Conservation (phyloP, 2,888 invertebrate species). For the Eupithecia abbreviata region DNA sequence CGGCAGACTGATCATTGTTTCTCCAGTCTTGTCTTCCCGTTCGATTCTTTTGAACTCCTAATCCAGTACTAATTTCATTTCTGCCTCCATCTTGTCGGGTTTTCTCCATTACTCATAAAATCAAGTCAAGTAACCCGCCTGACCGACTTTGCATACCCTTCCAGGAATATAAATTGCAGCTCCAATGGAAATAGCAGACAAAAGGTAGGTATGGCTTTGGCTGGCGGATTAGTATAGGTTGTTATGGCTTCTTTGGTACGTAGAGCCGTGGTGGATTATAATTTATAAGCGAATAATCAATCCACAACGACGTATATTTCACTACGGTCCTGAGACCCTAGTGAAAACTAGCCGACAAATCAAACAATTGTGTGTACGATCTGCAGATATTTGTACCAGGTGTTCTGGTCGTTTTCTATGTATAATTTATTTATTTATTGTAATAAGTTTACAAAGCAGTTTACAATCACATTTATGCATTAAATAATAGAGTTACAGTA, state of each 20-base stretch:
- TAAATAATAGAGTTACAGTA: too few relatives aligned
- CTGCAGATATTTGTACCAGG: too few relatives aligned
- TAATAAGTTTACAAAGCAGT: too few relatives aligned
- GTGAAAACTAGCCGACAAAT: too few relatives aligned
- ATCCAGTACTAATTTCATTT: not conserved
- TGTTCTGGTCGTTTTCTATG: too few relatives aligned
- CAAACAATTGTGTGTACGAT: too few relatives aligned
- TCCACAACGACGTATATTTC: not conserved
- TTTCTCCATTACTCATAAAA: constrained; percentile 12
- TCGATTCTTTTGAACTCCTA: not conserved
- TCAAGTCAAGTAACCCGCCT: constrained; percentile 7
- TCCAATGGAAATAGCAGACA: constrained; percentile 19
- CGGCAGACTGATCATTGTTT: too few relatives aligned
- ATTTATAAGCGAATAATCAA: not conserved
- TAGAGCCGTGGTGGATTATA: not conserved
- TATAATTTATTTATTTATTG: too few relatives aligned
- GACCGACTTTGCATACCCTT: constrained; percentile 24
- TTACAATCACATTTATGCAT: too few relatives aligned
- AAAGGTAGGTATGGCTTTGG: constrained; percentile 9
- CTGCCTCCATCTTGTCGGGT: not conserved
- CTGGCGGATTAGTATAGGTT: not conserved
- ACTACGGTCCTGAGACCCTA: too few relatives aligned
- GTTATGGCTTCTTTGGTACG: constrained; percentile 1
- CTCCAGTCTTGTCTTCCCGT: not conserved
- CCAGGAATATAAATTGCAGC: constrained; percentile 31